Evolutionary conservation across 1,140 invertebrate species (phyloP), one percentile per base, ranked within the genome.

Genomic region (Drosophila lacertosa): DNA sequence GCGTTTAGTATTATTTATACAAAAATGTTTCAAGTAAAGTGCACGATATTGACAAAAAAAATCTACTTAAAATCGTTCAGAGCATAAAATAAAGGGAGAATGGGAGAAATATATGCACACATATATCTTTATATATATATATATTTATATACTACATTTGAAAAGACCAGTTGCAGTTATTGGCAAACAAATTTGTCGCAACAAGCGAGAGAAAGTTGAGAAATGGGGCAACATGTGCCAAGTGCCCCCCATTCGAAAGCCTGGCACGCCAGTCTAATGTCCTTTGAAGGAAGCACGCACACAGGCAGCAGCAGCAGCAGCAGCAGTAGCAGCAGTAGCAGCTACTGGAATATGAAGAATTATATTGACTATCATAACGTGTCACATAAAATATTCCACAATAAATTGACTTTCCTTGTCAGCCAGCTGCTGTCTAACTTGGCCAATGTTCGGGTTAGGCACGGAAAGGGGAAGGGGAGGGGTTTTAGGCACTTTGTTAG

Each of bases 311-410:
- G 11, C 35, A 60, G 16, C 29, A 55, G 40, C 66, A n/a, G n/a
- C n/a, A n/a, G n/a, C n/a, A n/a, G n/a, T n/a, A n/a, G n/a, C n/a
- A n/a, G n/a, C n/a, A n/a, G n/a, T n/a, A n/a, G n/a, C 6, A 29
- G 39, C 59, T 63, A 32, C 32, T 48, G 11, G 26, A 53, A 78
- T 62, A 76, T 77, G 67, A 73, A 54, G 80, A 76, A 84, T 86
- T 86, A 73, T 80, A 84, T 84, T 81, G 81, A 81, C 82, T 86
- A 88, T 77, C 82, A 86, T 88, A 86, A 86, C 77, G 81, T 86
- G 81, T 86, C 81, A 88, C 82, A 86, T 86, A 86, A 86, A 86
- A 86, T 86, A 86, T 86, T 81, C 74, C 74, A 86, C 81, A 88
- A 86, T 86, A 86, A 86, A 86, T 86, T 86, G 82, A 88, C 81